A percentile compares a stretch with the other conserved stretches of the same genome.
These are phyloP conservation scores for Antennarius maculatus DNA, from an alignment of 2,797 vertebrate genomes.

Conservation along the genomic window DNA sequence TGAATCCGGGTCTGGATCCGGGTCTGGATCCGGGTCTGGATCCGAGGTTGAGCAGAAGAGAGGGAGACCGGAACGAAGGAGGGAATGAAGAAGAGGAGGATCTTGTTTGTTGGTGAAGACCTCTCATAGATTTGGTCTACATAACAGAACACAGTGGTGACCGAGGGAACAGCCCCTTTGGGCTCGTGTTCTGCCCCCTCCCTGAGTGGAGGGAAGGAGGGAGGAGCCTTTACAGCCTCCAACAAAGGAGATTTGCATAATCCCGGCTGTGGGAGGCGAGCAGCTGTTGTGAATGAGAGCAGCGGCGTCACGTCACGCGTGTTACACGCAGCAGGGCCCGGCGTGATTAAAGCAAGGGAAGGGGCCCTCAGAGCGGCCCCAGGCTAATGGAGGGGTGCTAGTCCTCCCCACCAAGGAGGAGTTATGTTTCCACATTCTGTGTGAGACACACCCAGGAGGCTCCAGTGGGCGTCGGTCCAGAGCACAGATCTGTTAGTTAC, in stretches of 20 bases:
- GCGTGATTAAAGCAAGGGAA: constrained; percentile 79
- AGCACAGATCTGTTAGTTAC: constrained; percentile 72
- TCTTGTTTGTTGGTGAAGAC: constrained; percentile 33
- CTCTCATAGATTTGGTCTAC: constrained; percentile 40
- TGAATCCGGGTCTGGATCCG: constrained; percentile 72
- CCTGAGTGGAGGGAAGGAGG: constrained; percentile 68
- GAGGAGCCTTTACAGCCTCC: constrained; percentile 77
- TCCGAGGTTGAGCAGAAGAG: constrained; percentile 54
- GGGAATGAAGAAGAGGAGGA: constrained; percentile 34
- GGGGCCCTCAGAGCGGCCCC: constrained; percentile 62
- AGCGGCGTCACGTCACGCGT: constrained; percentile 76
- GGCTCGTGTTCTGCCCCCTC: constrained; percentile 33
- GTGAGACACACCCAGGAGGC: constrained; percentile 58
- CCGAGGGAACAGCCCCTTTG: constrained; percentile 56
- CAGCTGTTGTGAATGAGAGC: constrained; percentile 85
- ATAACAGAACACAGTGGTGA: constrained; percentile 63
- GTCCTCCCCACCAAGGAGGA: constrained; percentile 69
- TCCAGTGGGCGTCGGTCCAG: constrained; percentile 67
- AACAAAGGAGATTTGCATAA: constrained; percentile 86
- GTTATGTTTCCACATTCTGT: constrained; percentile 64
- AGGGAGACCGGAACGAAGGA: constrained; percentile 32
- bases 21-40: constrained; percentile 69
- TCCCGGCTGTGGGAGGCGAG: constrained; percentile 79
- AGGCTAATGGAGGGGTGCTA: constrained; percentile 72
- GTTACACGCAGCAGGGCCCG: constrained; percentile 74